Conservation (phyloP, 2,113 vertebrate genomes). For the Suricata suricatta region DNA sequence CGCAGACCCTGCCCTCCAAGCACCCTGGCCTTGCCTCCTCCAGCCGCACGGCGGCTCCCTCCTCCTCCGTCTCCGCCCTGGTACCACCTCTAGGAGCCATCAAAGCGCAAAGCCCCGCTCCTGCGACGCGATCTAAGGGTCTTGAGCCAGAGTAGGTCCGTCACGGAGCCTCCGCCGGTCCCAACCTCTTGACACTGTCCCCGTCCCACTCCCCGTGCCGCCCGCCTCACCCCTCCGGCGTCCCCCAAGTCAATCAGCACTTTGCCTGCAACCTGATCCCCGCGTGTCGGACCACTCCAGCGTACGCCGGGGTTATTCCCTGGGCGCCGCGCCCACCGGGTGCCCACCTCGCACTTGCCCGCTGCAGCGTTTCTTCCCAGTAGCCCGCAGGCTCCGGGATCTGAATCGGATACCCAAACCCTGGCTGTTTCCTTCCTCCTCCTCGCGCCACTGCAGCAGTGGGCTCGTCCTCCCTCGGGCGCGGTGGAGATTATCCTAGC, state of each 20-base stretch:
- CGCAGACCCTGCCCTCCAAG: constrained; percentile 28
- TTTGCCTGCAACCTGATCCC: constrained; percentile 2
- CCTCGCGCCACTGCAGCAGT: constrained; percentile 7
- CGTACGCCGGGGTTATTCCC: neutral
- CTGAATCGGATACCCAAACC: neutral
- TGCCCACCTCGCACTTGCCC: constrained; percentile 4
- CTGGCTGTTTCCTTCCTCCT: neutral
- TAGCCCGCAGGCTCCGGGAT: neutral
- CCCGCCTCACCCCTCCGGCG: neutral
- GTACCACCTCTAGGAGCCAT: neutral
- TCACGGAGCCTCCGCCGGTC: neutral
- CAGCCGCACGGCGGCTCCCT: constrained; percentile 41
- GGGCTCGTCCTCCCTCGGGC: constrained; percentile 28
- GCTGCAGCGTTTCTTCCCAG: constrained; percentile 55
- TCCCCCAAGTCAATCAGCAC: constrained; percentile 14
- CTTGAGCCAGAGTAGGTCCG: neutral
- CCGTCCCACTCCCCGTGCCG: neutral
- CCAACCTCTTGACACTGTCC: neutral
- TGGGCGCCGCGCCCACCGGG: neutral
- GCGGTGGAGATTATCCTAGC: constrained; percentile 61
- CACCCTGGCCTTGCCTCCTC: constrained; percentile 21
- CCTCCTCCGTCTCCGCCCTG: constrained; percentile 42
- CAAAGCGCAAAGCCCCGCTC: neutral
- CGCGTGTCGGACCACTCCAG: neutral
- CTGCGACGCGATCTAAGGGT: neutral